A percentile compares a stretch with the other conserved stretches of the same genome.
These are phyloP conservation scores for Zhengitettix transpicula DNA, from an alignment of 2,888 invertebrate species.

Conservation along the genomic window DNA sequence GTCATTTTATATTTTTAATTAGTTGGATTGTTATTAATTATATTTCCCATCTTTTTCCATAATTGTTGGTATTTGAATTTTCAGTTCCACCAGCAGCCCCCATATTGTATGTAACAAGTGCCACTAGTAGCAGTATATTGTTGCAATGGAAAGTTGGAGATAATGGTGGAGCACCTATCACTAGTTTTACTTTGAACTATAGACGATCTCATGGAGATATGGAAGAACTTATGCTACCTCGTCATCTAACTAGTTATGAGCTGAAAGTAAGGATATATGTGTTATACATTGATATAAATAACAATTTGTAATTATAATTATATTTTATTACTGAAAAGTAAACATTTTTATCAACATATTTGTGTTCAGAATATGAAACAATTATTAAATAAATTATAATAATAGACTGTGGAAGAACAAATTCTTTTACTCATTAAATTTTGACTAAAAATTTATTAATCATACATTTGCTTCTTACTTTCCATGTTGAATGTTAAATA, in stretches of 20 bases:
- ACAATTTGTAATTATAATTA: neutral
- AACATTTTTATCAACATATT: neutral
- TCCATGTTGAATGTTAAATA: no score
- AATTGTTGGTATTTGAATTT: no score
- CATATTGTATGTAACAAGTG: slow-evolving; percentile 53
- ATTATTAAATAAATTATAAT: no score
- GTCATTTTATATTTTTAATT: no score
- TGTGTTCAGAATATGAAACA: no score
- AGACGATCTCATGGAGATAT: slow-evolving; percentile 45
- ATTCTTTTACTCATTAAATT: no score
- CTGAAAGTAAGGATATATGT: slow-evolving; percentile 31
- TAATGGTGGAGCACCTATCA: slow-evolving; percentile 49
- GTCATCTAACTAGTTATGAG: slow-evolving; percentile 49
- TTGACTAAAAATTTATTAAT: no score
- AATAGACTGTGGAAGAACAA: no score
- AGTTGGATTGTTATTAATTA: no score
- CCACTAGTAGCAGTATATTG: slow-evolving; percentile 55
- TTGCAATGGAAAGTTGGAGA: slow-evolving; percentile 59
- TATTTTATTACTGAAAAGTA: neutral
- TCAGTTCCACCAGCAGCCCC: slow-evolving; percentile 58
- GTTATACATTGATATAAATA: neutral
- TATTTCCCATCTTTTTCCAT: no score
- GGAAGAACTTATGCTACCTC: slow-evolving; percentile 44
- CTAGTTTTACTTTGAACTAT: slow-evolving; percentile 49
- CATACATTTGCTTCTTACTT: no score